These are phyloP conservation scores for Muntiacus reevesi DNA, from an alignment of 2,113 vertebrate genomes.

Conservation along the genomic window DNA sequence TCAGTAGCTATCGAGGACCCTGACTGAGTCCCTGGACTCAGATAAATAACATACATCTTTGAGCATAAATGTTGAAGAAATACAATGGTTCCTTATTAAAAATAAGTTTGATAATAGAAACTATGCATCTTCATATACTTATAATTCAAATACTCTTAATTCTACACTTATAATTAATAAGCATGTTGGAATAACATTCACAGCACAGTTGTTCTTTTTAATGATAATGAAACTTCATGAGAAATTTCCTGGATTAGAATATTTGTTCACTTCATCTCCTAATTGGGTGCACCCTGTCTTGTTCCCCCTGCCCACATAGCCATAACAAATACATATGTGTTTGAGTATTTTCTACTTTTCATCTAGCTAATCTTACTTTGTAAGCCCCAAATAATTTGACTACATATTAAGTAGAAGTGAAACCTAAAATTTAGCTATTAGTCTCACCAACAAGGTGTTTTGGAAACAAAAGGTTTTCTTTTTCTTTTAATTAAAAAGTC, in stretches of 20 bases:
- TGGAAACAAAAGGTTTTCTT: conserved; percentile 32
- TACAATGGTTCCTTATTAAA: conserved; percentile 9
- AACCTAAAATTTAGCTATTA: conserved; percentile 13
- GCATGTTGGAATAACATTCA: neutral
- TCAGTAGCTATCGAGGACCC: conserved; percentile 8
- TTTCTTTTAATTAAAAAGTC: conserved; percentile 30
- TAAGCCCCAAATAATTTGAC: neutral
- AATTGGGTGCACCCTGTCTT: neutral
- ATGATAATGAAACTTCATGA: conserved; percentile 10
- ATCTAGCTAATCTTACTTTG: neutral
- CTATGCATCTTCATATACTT: conserved; percentile 24
- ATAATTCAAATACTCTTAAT: conserved; percentile 32
- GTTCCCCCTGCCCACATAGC: neutral
- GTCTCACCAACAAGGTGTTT: conserved; percentile 28
- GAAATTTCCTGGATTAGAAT: conserved; percentile 4
- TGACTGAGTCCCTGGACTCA: neutral
- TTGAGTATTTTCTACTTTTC: conserved; percentile 1
- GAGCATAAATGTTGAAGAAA: conserved; percentile 22
- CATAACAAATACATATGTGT: neutral
- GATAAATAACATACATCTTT: neutral
- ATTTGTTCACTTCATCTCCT: neutral
- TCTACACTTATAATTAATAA: conserved; percentile 16
- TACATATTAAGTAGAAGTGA: neutral
- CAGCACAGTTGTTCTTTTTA: neutral
- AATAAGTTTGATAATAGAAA: conserved; percentile 35